Base-by-base conservation (phyloP, 2,113 vertebrate genomes). In the Stigmatopora nigra region DNA sequence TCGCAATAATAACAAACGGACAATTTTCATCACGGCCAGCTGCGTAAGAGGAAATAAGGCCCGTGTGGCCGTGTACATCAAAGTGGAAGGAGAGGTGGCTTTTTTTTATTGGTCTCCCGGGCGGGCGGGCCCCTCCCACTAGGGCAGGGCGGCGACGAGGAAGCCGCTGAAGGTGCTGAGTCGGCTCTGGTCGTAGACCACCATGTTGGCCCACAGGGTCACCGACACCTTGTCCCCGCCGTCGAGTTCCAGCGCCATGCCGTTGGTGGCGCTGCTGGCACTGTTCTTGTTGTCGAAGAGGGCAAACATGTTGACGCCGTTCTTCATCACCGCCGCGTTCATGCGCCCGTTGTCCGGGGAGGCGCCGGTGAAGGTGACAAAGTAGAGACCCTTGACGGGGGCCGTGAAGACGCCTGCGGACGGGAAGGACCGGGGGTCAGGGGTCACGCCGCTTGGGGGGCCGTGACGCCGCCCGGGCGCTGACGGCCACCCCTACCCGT, bases 201-300 rank as follows among this genome's bases (percentile, higher is more conserved):
- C 71, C 6, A 31, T 1, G 0, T 1, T 0, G 1, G 5, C 0
- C 73, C 73, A 77, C 16, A 82, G 55, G 3, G 53, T 48, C 60
- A 70, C 11, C 16, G 3, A 76, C 6, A 82, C 5, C 25, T 1
- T 45, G 64, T 75, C 64, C 0, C 67, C 69, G 14, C 7, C 7
- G 49, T 79, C 57, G 64, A 82, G 69, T 2, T 7, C 48, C 69
- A 79, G 69, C 3, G 38, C 2, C 64, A 75, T 66, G 59, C 53
- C 53, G 4, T 79, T 82, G 53, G 71, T 70, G 46, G 10, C 16
- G 41, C 73, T 41, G 17, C 53, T 19, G 10, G 74, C 60, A 0
- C 0, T 3, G 16, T 44, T 47, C 15, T 25, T 3, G 0, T 19
- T 70, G 38, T 75, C 20, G n/a, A 10, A 69, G 61, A 80, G 46